These are phyloP conservation scores for Drosophila kepulauana DNA, from an alignment of 1,140 invertebrate species.

Conservation along the genomic window DNA sequence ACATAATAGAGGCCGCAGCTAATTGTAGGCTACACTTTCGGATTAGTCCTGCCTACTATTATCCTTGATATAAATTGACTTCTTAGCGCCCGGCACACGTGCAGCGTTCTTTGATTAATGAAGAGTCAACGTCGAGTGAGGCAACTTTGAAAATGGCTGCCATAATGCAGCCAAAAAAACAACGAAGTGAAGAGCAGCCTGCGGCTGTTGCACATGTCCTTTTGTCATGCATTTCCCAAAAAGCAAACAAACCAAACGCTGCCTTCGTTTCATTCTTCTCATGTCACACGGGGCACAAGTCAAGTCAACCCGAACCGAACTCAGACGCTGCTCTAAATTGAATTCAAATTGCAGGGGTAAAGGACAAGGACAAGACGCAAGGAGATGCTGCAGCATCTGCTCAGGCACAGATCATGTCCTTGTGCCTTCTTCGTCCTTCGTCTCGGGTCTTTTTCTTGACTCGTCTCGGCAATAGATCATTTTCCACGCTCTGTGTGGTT, in stretches of 20 bases:
- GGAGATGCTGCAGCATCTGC: conserved; percentile 78
- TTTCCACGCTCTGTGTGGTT: conserved; percentile 69
- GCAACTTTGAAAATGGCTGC: conserved; percentile 55
- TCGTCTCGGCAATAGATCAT: conserved; percentile 79
- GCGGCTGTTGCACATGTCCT: conserved; percentile 72
- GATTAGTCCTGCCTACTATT: conserved; percentile 37
- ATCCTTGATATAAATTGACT: conserved; percentile 69
- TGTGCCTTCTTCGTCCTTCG: conserved; percentile 17
- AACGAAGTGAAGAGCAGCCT: conserved; percentile 30
- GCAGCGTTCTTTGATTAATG: conserved; percentile 71
- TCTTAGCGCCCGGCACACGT: conserved; percentile 79
- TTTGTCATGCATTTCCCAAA: conserved; percentile 66
- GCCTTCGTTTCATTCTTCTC: conserved; percentile 32
- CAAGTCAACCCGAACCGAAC: conserved; percentile 64
- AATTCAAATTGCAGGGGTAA: conserved; percentile 71
- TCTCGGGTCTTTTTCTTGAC: conserved; percentile 1
- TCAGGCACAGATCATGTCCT: conserved; percentile 74
- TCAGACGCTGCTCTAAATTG: conserved; percentile 74
- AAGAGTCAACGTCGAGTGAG: conserved; percentile 1
- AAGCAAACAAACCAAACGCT: conserved; percentile 65
- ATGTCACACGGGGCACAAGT: conserved; percentile 68
- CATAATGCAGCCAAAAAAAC: not conserved
- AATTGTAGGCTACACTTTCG: conserved; percentile 31
- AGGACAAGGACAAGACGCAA: conserved; percentile 25
- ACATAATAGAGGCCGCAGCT: conserved; percentile 67